These are phyloP conservation scores for Drosophila carrolli DNA, from an alignment of 1,140 invertebrate species.

Conservation along the genomic window DNA sequence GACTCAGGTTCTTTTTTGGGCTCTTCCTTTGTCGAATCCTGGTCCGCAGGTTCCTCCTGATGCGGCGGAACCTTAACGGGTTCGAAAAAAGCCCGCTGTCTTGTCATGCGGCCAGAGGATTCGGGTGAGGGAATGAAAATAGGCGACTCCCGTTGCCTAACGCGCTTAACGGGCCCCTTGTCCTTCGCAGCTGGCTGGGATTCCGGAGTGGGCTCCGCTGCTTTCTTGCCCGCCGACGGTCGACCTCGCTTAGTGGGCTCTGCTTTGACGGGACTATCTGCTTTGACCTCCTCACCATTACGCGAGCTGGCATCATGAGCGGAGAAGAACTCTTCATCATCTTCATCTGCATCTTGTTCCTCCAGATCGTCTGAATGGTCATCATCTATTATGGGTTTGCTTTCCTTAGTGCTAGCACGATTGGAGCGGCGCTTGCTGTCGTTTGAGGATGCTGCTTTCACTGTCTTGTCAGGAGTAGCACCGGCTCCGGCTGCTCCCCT, in stretches of 20 bases:
- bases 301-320: slow-evolving; percentile 71
- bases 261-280: slow-evolving; percentile 49
- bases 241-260: slow-evolving; percentile 46
- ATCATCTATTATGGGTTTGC: slow-evolving; percentile 51
- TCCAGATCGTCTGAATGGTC: slow-evolving; percentile 39
- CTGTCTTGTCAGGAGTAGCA: slow-evolving; percentile 8
- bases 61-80: slow-evolving; percentile 77
- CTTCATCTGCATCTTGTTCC: slow-evolving; percentile 44
- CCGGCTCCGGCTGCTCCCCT: slow-evolving; percentile 7
- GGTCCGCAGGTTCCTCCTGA: slow-evolving; percentile 27
- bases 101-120: slow-evolving; percentile 78
- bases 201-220: slow-evolving; percentile 22
- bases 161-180: slow-evolving; percentile 66
- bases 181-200: slow-evolving; percentile 28
- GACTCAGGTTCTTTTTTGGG: slow-evolving; percentile 15
- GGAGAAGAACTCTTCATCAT: slow-evolving; percentile 76
- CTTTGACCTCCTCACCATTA: slow-evolving; percentile 53
- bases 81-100: slow-evolving; percentile 82
- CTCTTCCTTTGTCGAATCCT: slow-evolving; percentile 33
- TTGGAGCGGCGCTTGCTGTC: slow-evolving; percentile 75
- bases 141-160: slow-evolving; percentile 75
- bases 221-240: slow-evolving; percentile 25
- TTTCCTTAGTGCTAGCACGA: slow-evolving; percentile 61
- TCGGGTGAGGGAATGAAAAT: slow-evolving; percentile 83
- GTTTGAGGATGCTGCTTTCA: slow-evolving; percentile 22